A percentile compares a stretch with the other conserved stretches of the same genome.
phyloP scores from a whole-genome alignment of 2,888 invertebrate genomes.

The Athripsodes cinereus region DNA sequence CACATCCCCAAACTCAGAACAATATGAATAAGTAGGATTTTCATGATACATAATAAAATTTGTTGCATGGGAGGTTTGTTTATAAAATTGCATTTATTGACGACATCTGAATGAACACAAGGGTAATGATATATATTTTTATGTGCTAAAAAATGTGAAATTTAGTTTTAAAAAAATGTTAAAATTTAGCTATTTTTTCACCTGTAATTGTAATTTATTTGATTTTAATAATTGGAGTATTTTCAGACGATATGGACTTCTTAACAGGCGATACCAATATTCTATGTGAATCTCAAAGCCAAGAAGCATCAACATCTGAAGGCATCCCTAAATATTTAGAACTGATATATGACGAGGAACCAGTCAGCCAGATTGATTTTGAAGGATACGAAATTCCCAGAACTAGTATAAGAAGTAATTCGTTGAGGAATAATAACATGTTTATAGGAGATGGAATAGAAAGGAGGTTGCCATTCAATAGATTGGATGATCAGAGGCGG shows the following conservation, averaged over 20 bases:
- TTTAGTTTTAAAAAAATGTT: too few relatives aligned
- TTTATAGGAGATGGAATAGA: conserved; percentile 4
- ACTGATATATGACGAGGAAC: conserved; percentile 53
- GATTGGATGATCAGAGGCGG: not conserved
- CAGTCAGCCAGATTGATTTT: conserved; percentile 43
- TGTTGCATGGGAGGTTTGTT: too few relatives aligned
- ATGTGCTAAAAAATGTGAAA: too few relatives aligned
- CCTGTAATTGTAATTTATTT: not conserved
- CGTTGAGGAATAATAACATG: conserved; percentile 16
- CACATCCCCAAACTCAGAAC: too few relatives aligned
- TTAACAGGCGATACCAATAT: conserved; percentile 5
- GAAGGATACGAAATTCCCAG: conserved; percentile 63
- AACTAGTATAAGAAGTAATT: conserved; percentile 26
- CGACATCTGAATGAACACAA: too few relatives aligned
- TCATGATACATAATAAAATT: too few relatives aligned
- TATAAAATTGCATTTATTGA: too few relatives aligned
- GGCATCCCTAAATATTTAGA: conserved; percentile 58
- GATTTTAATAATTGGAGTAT: not conserved
- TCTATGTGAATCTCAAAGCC: conserved; percentile 26
- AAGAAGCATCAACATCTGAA: conserved; percentile 26
- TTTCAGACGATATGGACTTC: conserved; percentile 16
- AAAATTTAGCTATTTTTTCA: too few relatives aligned
- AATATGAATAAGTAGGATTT: too few relatives aligned
- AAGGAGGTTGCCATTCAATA: not conserved
- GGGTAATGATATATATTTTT: too few relatives aligned